Base-by-base conservation (phyloP, 2,113 vertebrate genomes). In the Pimephales promelas region DNA sequence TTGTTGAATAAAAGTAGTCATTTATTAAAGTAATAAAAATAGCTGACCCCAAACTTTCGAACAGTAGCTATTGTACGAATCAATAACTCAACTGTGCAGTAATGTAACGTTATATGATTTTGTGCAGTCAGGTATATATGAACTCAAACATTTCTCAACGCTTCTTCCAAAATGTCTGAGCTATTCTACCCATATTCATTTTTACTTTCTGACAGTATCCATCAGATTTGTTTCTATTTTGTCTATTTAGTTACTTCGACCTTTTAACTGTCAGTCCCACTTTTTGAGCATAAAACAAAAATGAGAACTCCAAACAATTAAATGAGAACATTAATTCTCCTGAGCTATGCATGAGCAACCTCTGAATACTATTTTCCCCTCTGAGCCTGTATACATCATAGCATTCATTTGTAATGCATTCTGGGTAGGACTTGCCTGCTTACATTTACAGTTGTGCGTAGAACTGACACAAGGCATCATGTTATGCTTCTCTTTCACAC, bases 381-480 rank as follows among this genome's bases (percentile, higher is more conserved):
- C 5, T 36, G 24, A 43, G 68, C 22, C 36, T 49, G 22, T 73
- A 34, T 4, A 2, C 13, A 10, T 47, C 10, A 4, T 47, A 6
- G 40, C 40, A 22, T 79, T 61, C 31, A 59, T 59, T 45, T 45
- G 2, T 47, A 57, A 59, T 47, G 34, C 34, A 36, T 34, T 26
- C 47, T 54, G 31, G 11, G 24, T 81, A 34, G 3, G 18, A 10
- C 47, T 56, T 66, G 56, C 56, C 26, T 28, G 45, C 54, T 54
- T 56, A 40, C 79, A 24, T 54, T 18, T 59, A 79, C 24, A 79
- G 22, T 49, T 47, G n/a, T 24, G 22, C 34, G 26, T 2, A 43
- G n/a, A 31, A 64, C 77, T 64, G 59, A 64, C 77, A 22, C 59
- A 79, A 66, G 43, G 26, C 59, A n/a, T 81, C 79, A 70, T 40